phyloP scores from a whole-genome alignment of 2,888 invertebrate species.

The Chloroclystis v-ata region DNA sequence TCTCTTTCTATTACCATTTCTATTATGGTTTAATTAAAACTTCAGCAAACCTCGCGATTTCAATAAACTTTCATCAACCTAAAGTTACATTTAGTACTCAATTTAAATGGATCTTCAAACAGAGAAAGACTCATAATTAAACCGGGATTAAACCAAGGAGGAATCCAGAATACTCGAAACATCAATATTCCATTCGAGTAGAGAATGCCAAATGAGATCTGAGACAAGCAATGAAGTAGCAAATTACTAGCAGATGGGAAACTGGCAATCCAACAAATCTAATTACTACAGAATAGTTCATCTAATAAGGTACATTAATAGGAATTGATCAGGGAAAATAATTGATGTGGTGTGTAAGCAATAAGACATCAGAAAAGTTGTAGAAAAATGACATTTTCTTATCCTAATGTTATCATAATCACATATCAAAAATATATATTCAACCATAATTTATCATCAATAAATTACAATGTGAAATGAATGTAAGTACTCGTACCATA shows the following conservation, averaged over 20 bases:
- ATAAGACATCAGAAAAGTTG: too few species aligned
- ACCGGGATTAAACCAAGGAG: slow-evolving; percentile 26
- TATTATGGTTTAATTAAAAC: neutral
- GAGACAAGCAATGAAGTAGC: slow-evolving; percentile 6
- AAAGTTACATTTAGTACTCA: neutral
- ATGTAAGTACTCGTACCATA: too few species aligned
- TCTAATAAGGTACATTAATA: too few species aligned
- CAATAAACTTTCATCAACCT: neutral
- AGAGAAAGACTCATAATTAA: slow-evolving; percentile 26
- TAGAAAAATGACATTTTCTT: too few species aligned
- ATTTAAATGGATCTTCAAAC: neutral
- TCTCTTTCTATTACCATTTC: too few species aligned
- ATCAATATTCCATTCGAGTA: slow-evolving; percentile 26
- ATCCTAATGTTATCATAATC: too few species aligned
- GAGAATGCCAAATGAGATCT: slow-evolving; percentile 27
- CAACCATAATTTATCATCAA: too few species aligned
- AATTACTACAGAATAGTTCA: too few species aligned
- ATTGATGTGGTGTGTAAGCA: too few species aligned
- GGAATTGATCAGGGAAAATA: too few species aligned
- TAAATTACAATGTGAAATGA: too few species aligned
- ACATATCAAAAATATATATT: too few species aligned
- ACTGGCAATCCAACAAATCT: neutral
- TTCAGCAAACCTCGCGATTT: neutral
- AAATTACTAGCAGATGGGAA: slow-evolving; percentile 5
- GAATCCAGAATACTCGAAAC: slow-evolving; percentile 27